Evolutionary conservation across 2,113 vertebrate genomes (phyloP).

Genomic region (Podarcis cretensis): DNA sequence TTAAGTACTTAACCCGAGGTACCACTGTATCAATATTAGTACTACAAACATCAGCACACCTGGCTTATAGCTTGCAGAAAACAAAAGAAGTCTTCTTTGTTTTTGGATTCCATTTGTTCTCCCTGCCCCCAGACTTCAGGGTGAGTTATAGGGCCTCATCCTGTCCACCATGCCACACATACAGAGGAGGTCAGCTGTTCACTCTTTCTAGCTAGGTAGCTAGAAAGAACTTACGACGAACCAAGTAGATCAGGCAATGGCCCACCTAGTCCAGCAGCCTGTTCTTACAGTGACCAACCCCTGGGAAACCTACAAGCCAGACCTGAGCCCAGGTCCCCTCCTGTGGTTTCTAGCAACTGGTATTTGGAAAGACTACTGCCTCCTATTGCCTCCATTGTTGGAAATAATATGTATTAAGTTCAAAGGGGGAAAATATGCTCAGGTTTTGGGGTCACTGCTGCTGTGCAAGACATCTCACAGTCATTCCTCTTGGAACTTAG

Average conservation of each 20-base stretch:
- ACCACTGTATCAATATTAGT: too few species aligned
- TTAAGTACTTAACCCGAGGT: too few species aligned
- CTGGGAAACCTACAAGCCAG: too few species aligned
- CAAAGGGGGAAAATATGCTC: background rate
- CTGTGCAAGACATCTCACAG: background rate
- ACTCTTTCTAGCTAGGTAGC: background rate
- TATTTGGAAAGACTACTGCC: too few species aligned
- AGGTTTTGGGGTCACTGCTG: background rate
- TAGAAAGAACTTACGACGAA: too few species aligned
- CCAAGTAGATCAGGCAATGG: background rate
- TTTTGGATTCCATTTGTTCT: background rate
- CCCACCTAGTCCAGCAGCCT: background rate
- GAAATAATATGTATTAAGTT: background rate
- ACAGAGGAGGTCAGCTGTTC: background rate
- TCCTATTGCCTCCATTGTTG: background rate
- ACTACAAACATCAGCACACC: background rate
- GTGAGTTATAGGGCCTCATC: background rate
- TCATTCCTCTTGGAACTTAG: too few species aligned
- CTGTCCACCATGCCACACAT: background rate
- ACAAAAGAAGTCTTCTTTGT: background rate
- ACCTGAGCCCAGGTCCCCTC: too few species aligned
- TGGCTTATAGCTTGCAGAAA: background rate
- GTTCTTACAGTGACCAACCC: background rate
- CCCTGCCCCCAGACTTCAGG: background rate
- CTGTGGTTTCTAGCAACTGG: too few species aligned